Evolutionary conservation across 1,140 invertebrate genomes (phyloP).

Genomic region (Drosophila parvula): DNA sequence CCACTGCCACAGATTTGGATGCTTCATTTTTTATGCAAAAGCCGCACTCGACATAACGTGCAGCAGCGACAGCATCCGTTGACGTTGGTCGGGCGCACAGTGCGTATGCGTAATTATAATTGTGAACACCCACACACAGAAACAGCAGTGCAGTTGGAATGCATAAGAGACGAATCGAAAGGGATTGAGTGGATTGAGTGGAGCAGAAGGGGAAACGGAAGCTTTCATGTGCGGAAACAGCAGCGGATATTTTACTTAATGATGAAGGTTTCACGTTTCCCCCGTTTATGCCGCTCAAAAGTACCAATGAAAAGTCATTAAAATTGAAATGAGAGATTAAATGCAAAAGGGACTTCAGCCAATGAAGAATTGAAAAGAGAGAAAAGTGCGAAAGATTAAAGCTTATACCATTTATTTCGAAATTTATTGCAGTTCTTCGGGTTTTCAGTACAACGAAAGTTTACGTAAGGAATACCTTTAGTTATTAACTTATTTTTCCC

Average conservation of each 20-base stretch:
- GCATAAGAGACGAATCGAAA: conserved; percentile 46
- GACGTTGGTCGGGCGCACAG: conserved; percentile 32
- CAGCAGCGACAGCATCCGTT: conserved; percentile 58
- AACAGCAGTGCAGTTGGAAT: not conserved
- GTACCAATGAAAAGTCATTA: conserved; percentile 6
- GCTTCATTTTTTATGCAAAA: conserved; percentile 59
- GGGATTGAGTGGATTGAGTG: conserved; percentile 42
- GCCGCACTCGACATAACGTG: conserved; percentile 43
- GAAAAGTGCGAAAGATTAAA: not conserved
- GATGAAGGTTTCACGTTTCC: conserved; percentile 39
- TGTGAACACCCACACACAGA: conserved; percentile 42
- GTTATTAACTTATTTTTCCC: not conserved
- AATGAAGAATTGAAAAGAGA: not conserved
- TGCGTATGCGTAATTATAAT: conserved; percentile 79
- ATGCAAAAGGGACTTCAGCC: conserved; percentile 9
- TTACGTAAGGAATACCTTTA: not conserved
- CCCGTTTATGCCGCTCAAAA: not conserved
- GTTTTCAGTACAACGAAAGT: too few species aligned
- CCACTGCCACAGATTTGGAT: conserved; percentile 22
- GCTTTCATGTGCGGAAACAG: conserved; percentile 52
- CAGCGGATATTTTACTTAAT: conserved; percentile 71
- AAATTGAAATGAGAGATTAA: conserved; percentile 10
- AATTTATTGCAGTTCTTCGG: not conserved
- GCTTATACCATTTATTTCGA: not conserved
- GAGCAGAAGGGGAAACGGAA: conserved; percentile 8